phyloP scores from a whole-genome alignment of 2,797 vertebrate genomes.

The Gadopsis bispinosus region DNA sequence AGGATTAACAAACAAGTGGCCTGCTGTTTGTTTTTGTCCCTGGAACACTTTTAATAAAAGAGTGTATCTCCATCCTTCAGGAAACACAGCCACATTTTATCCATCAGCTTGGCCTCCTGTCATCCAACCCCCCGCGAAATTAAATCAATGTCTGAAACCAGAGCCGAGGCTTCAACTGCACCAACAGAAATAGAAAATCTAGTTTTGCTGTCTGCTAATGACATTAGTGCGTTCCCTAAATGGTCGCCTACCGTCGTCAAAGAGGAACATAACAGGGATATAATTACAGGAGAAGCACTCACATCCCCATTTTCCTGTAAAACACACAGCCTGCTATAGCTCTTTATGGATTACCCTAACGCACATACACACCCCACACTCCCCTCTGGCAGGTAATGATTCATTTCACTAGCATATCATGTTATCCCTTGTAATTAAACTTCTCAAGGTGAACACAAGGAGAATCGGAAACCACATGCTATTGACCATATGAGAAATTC shows the following conservation, averaged over 20 bases:
- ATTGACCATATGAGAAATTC: constrained; percentile 84
- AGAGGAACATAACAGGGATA: constrained; percentile 84
- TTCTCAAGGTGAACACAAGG: constrained; percentile 86
- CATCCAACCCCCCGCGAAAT: constrained; percentile 85
- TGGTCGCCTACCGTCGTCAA: constrained; percentile 80
- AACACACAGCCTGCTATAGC: constrained; percentile 72
- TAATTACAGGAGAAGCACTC: constrained; percentile 84
- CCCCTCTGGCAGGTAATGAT: constrained; percentile 75
- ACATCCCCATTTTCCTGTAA: constrained; percentile 86
- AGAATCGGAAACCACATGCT: constrained; percentile 82
- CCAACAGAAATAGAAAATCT: constrained; percentile 91
- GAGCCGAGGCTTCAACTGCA: constrained; percentile 87
- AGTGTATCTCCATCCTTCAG: constrained; percentile 81
- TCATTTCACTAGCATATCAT: constrained; percentile 77
- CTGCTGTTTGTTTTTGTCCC: constrained; percentile 70
- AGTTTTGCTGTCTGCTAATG: constrained; percentile 86
- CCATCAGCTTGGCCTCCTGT: constrained; percentile 85
- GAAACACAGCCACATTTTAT: constrained; percentile 82
- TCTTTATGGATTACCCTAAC: constrained; percentile 79
- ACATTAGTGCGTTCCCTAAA: constrained; percentile 87
- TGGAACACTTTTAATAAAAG: constrained; percentile 82
- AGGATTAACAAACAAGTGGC: constrained; percentile 50
- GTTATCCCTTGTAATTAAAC: constrained; percentile 85
- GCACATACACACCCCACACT: constrained; percentile 1
- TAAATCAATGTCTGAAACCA: constrained; percentile 91